phyloP scores from a whole-genome alignment of 2,888 invertebrate species.

The Meteorus cinctellus region DNA sequence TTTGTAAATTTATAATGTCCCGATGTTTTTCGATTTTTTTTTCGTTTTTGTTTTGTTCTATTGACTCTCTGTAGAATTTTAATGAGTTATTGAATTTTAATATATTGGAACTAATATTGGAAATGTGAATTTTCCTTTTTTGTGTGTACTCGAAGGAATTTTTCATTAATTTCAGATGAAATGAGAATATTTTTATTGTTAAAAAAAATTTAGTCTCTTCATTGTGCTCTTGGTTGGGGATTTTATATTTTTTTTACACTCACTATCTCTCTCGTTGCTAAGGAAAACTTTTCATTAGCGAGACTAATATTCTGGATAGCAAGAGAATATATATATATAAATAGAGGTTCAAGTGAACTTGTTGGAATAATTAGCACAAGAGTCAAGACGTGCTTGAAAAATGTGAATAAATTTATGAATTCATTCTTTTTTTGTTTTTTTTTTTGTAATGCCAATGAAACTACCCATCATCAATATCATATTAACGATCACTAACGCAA shows the following conservation, averaged over 20 bases:
- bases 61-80: too few relatives aligned
- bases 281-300: constrained; percentile 1
- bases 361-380: background rate
- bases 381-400: background rate
- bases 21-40: too few relatives aligned
- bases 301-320: background rate
- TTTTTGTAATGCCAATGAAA: background rate
- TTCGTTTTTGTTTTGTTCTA: too few relatives aligned
- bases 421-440: background rate
- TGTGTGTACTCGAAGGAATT: background rate
- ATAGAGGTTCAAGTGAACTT: background rate
- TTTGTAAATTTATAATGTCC: too few relatives aligned
- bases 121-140: too few relatives aligned
- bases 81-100: too few relatives aligned
- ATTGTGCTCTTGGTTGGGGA: background rate
- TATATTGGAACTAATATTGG: too few relatives aligned
- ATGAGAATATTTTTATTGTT: background rate
- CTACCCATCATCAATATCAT: too few relatives aligned
- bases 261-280: background rate
- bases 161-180: background rate
- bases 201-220: background rate
- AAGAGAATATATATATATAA: background rate
- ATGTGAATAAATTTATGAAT: background rate
- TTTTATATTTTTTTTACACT: background rate
- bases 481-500: too few relatives aligned